Conservation (phyloP, 30 jellyfish, hydroid and myxozoan genomes). For the Turritopsis rubra region DNA sequence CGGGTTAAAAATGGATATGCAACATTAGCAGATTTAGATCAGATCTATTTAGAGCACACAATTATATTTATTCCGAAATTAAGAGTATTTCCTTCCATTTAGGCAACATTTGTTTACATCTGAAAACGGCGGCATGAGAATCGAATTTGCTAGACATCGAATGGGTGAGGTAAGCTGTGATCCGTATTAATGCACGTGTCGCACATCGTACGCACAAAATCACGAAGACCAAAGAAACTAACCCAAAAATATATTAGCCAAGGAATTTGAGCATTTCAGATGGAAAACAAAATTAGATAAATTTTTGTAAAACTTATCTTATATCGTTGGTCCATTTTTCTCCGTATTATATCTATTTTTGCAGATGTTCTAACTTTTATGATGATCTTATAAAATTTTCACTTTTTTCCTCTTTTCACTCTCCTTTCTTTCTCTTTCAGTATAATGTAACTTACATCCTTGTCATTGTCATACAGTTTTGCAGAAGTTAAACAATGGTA, state of each 20-base stretch:
- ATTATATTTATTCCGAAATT: too few relatives aligned
- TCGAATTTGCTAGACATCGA: constrained; percentile 81
- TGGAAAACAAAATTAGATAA: not conserved
- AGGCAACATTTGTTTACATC: constrained; percentile 67
- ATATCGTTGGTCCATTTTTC: not conserved
- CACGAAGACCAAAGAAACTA: not conserved
- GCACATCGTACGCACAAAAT: not conserved
- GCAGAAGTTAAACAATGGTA: too few relatives aligned
- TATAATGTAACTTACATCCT: not conserved
- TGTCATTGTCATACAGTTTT: not conserved
- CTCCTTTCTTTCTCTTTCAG: not conserved
- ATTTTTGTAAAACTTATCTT: too few relatives aligned
- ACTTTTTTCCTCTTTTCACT: not conserved
- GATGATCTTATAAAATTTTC: too few relatives aligned
- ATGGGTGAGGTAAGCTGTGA: constrained; percentile 84
- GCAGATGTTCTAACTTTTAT: too few relatives aligned
- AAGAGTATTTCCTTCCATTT: too few relatives aligned
- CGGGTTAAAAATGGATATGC: too few relatives aligned
- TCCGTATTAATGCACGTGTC: not conserved
- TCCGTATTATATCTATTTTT: not conserved
- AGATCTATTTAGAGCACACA: too few relatives aligned
- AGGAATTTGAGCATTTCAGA: too few relatives aligned
- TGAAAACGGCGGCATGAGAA: constrained; percentile 88
- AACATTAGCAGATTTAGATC: too few relatives aligned
- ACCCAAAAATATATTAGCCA: not conserved